Base-by-base conservation (phyloP, 2,888 invertebrate species). In the Theretra japonica region DNA sequence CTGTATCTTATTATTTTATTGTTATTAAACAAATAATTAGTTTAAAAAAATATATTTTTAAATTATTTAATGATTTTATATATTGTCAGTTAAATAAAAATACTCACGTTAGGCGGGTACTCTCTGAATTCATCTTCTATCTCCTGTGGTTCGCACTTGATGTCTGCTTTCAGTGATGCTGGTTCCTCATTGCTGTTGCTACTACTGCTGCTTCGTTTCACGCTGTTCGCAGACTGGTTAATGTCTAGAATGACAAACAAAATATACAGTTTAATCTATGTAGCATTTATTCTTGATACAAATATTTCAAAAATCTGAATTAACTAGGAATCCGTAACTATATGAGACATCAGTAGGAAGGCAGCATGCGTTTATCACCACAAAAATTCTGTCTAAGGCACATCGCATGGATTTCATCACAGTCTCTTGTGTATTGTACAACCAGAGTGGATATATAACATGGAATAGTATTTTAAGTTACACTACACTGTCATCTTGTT, bases 361-460 rank as follows among this genome's bases (percentile, higher is more conserved):
- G 88, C 88, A 89, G 88, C 88, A 89, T 88, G 88, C 89, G 79
- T 83, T 82, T 87, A 87, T 86, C 89, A 85, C 83, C 89, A 89
- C 77, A 30, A 77, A 78, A 60, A 41, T 33, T 88, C 87, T 84
- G 87, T 80, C 71, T 74, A 76, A 77, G 76, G 86, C 89, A 90
- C 89, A 89, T 90, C 88, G 87, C 89, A 89, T 81, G 87, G 73
- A 71, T 85, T 60, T 86, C 90, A 90, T 90, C 89, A 70, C 21
- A 41, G 25, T 58, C 41, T 41, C 58, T 17, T 6, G 8, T 53
- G 15, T 28, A n/a, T n/a, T n/a, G n/a, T n/a, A n/a, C n/a, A n/a
- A n/a, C n/a, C n/a, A n/a, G n/a, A n/a, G n/a, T 5, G 28, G 19
- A 57, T 15, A 41, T 28, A 17, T 69, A 50, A 30, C 23, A 41